Evolutionary conservation across 2,888 invertebrate genomes (phyloP).

Genomic region (Chaitophorus viminalis): DNA sequence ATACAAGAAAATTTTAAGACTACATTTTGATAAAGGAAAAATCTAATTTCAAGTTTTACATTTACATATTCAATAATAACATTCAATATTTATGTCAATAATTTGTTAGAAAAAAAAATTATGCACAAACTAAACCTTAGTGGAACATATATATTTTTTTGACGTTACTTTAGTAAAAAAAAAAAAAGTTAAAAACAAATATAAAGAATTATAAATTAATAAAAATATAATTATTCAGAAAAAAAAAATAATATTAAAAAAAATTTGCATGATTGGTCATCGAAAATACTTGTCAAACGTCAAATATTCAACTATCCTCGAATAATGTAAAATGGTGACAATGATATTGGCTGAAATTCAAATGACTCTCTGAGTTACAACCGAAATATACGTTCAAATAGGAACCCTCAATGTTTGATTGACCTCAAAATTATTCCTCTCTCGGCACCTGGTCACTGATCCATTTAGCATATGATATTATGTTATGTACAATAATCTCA

Average conservation of each 20-base stretch:
- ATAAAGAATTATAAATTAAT: too few species aligned
- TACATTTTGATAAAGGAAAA: too few species aligned
- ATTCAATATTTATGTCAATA: too few species aligned
- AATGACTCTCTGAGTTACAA: background rate
- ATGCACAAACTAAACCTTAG: too few species aligned
- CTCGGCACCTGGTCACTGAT: background rate
- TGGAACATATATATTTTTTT: too few species aligned
- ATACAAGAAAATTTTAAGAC: too few species aligned
- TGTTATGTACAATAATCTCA: background rate
- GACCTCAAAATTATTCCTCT: slow-evolving; percentile 4
- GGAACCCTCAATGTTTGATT: background rate
- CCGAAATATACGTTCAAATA: background rate
- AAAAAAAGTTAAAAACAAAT: too few species aligned
- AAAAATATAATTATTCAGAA: too few species aligned
- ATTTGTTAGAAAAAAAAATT: too few species aligned
- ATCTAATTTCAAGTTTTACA: too few species aligned
- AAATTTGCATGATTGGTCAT: background rate
- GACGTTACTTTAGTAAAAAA: too few species aligned
- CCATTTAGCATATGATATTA: slow-evolving; percentile 1
- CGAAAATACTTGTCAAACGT: background rate
- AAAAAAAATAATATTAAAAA: background rate
- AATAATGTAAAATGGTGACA: background rate
- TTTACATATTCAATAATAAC: too few species aligned
- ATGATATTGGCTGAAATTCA: background rate
- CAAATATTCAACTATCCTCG: background rate